phyloP scores from a whole-genome alignment of 1,140 invertebrate genomes.

The Drosophila pseudoobscura region DNA sequence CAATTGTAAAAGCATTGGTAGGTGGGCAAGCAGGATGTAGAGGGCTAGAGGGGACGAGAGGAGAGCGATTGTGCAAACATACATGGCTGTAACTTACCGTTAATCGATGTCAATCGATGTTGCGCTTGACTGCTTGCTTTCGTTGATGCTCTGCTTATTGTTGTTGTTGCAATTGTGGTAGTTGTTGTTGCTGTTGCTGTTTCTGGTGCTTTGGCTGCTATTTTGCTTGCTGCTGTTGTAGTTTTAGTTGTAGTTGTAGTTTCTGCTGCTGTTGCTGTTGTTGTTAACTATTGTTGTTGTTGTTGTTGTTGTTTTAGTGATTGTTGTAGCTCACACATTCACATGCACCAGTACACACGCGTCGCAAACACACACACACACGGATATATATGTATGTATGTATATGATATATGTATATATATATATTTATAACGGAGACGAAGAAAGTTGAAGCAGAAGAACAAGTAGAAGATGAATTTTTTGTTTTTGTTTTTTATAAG shows the following conservation, averaged over 20 bases:
- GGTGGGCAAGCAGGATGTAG: no score
- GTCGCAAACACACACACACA: conserved; percentile 51
- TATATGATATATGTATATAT: conserved; percentile 20
- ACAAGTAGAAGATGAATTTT: conserved; percentile 46
- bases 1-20: no score
- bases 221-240: conserved; percentile 25
- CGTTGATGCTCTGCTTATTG: conserved; percentile 37
- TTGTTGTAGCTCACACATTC: conserved; percentile 60
- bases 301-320: conserved; percentile 26
- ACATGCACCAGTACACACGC: conserved; percentile 63
- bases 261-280: conserved; percentile 16
- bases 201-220: conserved; percentile 33
- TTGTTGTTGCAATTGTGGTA: conserved; percentile 40
- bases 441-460: conserved; percentile 57
- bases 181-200: conserved; percentile 31
- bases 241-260: conserved; percentile 30
- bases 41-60: no score
- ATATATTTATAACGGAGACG: conserved; percentile 50
- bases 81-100: conserved; percentile 49
- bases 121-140: conserved; percentile 52
- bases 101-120: conserved; percentile 79
- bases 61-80: no score
- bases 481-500: conserved; percentile 21
- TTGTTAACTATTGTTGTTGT: conserved; percentile 22
- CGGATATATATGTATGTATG: conserved; percentile 19